These are phyloP conservation scores for Caenorhabditis becei DNA, from an alignment of 2,888 invertebrate species.

Conservation along the genomic window DNA sequence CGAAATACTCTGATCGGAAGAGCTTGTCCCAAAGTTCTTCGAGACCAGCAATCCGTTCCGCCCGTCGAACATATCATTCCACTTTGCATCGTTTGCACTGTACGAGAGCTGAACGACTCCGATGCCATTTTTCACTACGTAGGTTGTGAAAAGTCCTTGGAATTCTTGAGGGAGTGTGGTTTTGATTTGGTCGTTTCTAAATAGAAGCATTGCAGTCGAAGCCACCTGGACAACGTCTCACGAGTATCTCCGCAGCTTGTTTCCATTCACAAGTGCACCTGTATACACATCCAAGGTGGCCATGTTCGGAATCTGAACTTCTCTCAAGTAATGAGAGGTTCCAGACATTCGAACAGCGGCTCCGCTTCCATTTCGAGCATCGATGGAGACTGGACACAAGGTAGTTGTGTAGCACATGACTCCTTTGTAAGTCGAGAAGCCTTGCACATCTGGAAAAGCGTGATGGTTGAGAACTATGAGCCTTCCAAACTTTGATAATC, in stretches of 20 bases:
- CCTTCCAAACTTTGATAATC: slow-evolving; percentile 13
- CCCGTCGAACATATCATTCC: slow-evolving; percentile 2
- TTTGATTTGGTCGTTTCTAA: not conserved
- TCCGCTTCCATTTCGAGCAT: not conserved
- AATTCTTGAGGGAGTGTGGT: slow-evolving; percentile 4
- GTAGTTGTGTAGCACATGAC: slow-evolving; percentile 8
- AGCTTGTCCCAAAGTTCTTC: not conserved
- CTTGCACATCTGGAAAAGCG: slow-evolving; percentile 6
- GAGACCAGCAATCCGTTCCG: slow-evolving; percentile 21
- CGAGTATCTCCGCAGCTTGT: not conserved
- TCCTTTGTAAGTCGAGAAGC: slow-evolving; percentile 11
- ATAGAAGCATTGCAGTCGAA: not conserved
- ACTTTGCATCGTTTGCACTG: not conserved
- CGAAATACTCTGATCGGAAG: slow-evolving; percentile 7
- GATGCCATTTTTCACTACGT: not conserved
- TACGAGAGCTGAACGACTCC: not conserved
- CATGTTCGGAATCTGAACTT: not conserved
- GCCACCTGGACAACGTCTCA: not conserved
- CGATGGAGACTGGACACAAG: slow-evolving; percentile 8
- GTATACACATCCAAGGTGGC: slow-evolving; percentile 21
- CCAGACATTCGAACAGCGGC: slow-evolving; percentile 24
- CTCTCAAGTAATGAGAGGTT: not conserved
- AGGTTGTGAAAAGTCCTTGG: slow-evolving; percentile 18
- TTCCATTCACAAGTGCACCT: not conserved
- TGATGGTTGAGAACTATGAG: not conserved